Evolutionary conservation across 2,797 vertebrate genomes (phyloP).

Genomic region (Peromyscus aztecus): DNA sequence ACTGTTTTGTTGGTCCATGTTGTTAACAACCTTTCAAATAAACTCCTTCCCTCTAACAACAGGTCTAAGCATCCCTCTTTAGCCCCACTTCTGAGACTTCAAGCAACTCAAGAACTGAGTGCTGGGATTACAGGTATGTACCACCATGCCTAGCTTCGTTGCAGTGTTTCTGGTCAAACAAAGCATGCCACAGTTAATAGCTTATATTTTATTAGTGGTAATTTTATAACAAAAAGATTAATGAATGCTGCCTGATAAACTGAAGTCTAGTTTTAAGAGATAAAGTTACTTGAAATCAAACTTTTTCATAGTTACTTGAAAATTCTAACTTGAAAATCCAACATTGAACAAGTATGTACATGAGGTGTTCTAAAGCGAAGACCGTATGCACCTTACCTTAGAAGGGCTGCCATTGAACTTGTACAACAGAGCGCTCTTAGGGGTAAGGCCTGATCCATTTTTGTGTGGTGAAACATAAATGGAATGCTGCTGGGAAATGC

Average conservation of each 20-base stretch:
- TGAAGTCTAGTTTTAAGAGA: background rate
- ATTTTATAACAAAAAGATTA: constrained; percentile 53
- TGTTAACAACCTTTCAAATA: background rate
- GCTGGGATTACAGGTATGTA: background rate
- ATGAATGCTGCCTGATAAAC: constrained; percentile 14
- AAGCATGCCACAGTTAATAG: constrained; percentile 2
- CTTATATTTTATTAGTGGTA: constrained; percentile 51
- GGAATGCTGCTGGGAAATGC: constrained; percentile 95
- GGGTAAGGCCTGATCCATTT: constrained; percentile 90
- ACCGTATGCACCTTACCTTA: constrained; percentile 89
- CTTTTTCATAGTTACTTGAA: background rate
- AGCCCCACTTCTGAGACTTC: background rate
- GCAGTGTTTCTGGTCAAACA: constrained; percentile 11
- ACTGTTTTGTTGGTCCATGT: background rate
- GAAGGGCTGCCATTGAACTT: constrained; percentile 96
- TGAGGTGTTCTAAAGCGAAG: background rate
- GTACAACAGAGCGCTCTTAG: constrained; percentile 92
- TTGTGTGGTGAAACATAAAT: constrained; percentile 97
- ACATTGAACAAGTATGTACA: background rate
- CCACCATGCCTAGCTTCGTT: background rate
- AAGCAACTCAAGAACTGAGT: background rate
- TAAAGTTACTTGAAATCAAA: constrained; percentile 14
- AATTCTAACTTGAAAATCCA: constrained; percentile 32
- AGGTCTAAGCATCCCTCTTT: background rate
- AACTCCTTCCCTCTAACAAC: background rate